Conservation (phyloP, 2,113 vertebrate species). For the Muntiacus reevesi region DNA sequence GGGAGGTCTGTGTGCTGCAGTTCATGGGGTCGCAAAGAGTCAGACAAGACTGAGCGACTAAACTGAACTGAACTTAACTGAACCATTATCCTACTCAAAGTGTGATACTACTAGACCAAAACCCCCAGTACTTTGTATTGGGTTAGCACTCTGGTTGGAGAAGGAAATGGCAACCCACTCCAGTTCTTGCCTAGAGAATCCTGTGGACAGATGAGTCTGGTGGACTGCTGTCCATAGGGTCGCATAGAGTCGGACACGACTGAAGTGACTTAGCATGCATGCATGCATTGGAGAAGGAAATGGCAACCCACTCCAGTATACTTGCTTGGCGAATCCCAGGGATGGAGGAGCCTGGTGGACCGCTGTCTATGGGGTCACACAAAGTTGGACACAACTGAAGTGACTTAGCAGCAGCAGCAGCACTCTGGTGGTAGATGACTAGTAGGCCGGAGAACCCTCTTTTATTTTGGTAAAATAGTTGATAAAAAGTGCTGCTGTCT, state of each 20-base stretch:
- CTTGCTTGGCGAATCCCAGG: background rate
- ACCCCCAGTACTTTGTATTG: background rate
- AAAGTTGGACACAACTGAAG: accelerated
- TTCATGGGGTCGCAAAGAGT: too few species aligned
- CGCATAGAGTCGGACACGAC: background rate
- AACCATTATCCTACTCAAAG: background rate
- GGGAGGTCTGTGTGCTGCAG: too few species aligned
- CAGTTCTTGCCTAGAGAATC: background rate
- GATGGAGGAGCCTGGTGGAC: background rate
- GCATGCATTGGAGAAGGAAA: background rate
- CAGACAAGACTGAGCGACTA: too few species aligned
- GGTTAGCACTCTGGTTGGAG: background rate
- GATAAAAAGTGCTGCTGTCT: background rate
- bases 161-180: background rate
- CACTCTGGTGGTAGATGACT: background rate
- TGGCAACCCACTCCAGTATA: background rate
- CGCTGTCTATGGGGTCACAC: accelerated
- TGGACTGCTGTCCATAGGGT: background rate
- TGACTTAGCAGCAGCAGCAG: background rate
- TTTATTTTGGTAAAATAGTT: background rate
- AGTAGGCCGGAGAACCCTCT: background rate
- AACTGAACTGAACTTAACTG: too few species aligned
- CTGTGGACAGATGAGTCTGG: background rate
- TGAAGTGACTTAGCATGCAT: background rate
- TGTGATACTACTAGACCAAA: background rate